Evolutionary conservation across 2,797 vertebrate species (phyloP), one percentile per base, ranked within the genome.

Genomic region (Emydoidea blandingii): DNA sequence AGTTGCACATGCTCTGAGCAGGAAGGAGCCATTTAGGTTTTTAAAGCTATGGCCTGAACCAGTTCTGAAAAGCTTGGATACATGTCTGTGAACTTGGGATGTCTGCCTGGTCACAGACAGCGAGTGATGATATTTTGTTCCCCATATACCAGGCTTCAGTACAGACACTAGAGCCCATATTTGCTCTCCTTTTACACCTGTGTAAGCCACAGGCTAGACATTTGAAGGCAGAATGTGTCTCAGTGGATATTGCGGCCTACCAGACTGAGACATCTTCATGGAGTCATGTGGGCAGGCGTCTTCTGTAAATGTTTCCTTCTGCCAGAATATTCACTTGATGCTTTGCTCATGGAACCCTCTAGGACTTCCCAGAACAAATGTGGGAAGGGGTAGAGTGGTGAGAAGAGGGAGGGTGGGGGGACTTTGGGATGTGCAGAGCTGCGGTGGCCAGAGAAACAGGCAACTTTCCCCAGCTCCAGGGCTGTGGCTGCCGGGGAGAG

Each of bases 1-100:
- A 82, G 14, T 91, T 29, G 12, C 53, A 57, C 37, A 65, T 44
- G 12, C 89, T 83, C 93, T 37, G 29, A 95, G 65, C 65, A n/a
- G 23, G 65, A 68, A 68, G 34, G 65, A 37, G 37, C 81, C 56
- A 8, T 47, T 44, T 47, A 76, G 25, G 72, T 14, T 76, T 76
- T 34, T 57, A 53, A 95, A 83, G 47, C 44, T 57, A n/a, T 68
- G 53, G 81, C 89, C 92, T 94, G 74, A 83, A 85, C 74, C 74
- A 37, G 90, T 11, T 31, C 90, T 81, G 68, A 88, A 65, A 34
- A 83, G 83, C 88, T 92, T 49, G 76, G 88, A 50, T 95, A 83
- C 47, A 57, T 79, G 49, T 56, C 79, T 8, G 83, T 50, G 68
- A 91, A 52, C 95, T 91, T 56, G 87, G 68, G 68, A 78, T 62